Conservation (phyloP, 64 coral and sea anemone species). For the Stichodactyla mertensii region DNA sequence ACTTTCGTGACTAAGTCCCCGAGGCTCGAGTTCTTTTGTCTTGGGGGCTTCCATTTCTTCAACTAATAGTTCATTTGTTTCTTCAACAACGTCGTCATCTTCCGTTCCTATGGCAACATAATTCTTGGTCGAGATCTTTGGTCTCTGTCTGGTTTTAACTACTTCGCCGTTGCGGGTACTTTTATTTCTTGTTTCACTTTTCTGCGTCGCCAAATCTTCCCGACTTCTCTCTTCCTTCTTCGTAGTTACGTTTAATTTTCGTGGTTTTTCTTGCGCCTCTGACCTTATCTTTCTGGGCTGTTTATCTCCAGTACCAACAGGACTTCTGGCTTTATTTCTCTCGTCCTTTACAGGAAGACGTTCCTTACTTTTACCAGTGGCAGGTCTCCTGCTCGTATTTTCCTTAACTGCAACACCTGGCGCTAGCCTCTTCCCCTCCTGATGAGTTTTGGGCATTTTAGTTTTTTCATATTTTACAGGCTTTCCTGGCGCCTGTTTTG, state of each 20-base stretch:
- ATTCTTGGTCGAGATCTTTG: conserved; percentile 4
- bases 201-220: neutral
- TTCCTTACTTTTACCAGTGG: neutral
- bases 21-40: neutral
- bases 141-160: neutral
- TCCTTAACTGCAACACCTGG: conserved; percentile 5
- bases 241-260: neutral
- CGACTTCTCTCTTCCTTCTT: neutral
- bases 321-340: neutral
- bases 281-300: neutral
- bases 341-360: neutral
- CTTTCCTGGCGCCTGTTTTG: neutral
- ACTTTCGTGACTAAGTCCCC: neutral
- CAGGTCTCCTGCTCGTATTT: neutral
- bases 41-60: neutral
- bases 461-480: neutral
- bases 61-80: neutral
- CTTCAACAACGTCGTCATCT: neutral
- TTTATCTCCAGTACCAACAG: neutral
- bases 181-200: neutral
- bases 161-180: neutral
- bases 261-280: neutral
- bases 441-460: neutral
- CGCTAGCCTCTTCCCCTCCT: neutral
- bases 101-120: conserved; percentile 19